Percentiles rank a stretch among this genome's conserved stretches.
Evolutionary conservation across 2,888 invertebrate species (phyloP).

Genomic region (Deilephila elpenor): DNA sequence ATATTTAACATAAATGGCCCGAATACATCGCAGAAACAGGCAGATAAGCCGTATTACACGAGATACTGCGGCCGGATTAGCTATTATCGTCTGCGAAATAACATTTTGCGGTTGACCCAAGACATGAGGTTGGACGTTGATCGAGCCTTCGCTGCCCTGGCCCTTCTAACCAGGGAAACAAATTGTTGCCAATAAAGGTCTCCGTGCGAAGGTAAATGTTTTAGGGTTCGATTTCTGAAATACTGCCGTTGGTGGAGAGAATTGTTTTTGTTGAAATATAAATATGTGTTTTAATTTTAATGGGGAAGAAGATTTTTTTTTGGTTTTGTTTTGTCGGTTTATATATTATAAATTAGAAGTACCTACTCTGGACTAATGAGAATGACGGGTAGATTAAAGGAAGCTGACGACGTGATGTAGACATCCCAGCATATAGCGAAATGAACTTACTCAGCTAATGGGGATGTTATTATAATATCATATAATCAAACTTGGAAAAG

Average conservation of each 20-base stretch:
- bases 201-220: neutral
- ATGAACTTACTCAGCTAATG: too few relatives aligned
- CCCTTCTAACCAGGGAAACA: slow-evolving; percentile 17
- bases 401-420: too few relatives aligned
- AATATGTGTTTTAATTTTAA: neutral
- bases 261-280: too few relatives aligned
- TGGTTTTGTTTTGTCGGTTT: neutral
- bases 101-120: slow-evolving; percentile 34
- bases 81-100: slow-evolving; percentile 33
- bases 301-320: too few relatives aligned
- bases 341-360: neutral
- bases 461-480: too few relatives aligned
- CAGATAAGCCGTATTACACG: slow-evolving; percentile 27
- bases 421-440: too few relatives aligned
- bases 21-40: slow-evolving; percentile 1
- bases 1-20: neutral
- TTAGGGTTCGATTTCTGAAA: neutral
- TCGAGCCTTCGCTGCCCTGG: slow-evolving; percentile 20
- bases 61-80: slow-evolving; percentile 29
- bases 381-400: too few relatives aligned
- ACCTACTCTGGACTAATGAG: too few relatives aligned
- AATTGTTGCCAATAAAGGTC: slow-evolving; percentile 6
- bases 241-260: neutral
- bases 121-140: slow-evolving; percentile 31
- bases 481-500: too few relatives aligned